Percentiles rank a stretch among this genome's conserved stretches.
phyloP scores from a whole-genome alignment of 2,797 vertebrate species.

The Aselliscus stoliczkanus region DNA sequence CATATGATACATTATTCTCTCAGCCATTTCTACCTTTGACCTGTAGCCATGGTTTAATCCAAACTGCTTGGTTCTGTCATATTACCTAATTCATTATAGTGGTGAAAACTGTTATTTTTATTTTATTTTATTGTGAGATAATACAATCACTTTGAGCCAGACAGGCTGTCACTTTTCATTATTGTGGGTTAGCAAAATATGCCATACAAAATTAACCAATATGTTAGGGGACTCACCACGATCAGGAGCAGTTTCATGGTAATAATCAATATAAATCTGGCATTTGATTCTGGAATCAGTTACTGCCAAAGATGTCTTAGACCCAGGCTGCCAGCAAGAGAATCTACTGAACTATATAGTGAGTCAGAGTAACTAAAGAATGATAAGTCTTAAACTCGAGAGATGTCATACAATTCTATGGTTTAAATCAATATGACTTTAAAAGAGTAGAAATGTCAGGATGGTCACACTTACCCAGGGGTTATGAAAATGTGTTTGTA shows the following conservation, averaged over 20 bases:
- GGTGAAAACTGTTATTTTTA: constrained; percentile 26
- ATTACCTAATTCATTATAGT: constrained; percentile 33
- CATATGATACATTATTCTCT: background rate
- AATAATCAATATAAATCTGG: constrained; percentile 73
- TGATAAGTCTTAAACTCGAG: constrained; percentile 37
- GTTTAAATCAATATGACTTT: constrained; percentile 54
- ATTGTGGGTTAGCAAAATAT: constrained; percentile 55
- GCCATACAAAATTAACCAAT: constrained; percentile 68
- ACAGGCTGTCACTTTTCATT: constrained; percentile 76
- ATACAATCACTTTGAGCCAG: constrained; percentile 66
- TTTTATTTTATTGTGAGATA: constrained; percentile 53
- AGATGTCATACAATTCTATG: constrained; percentile 34
- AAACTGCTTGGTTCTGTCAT: background rate
- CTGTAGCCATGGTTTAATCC: constrained; percentile 8
- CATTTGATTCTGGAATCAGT: constrained; percentile 75
- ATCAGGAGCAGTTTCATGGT: constrained; percentile 67
- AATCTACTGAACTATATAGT: constrained; percentile 49
- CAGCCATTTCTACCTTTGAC: background rate
- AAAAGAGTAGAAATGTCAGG: constrained; percentile 56
- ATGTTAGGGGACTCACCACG: constrained; percentile 59
- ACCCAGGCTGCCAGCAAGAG: background rate
- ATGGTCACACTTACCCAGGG: constrained; percentile 59
- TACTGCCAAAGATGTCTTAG: constrained; percentile 59
- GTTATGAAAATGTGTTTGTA: constrained; percentile 14
- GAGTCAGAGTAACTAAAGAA: constrained; percentile 58